Conservation (phyloP, 2,888 invertebrate species). For the Xestobium rufovillosum region DNA sequence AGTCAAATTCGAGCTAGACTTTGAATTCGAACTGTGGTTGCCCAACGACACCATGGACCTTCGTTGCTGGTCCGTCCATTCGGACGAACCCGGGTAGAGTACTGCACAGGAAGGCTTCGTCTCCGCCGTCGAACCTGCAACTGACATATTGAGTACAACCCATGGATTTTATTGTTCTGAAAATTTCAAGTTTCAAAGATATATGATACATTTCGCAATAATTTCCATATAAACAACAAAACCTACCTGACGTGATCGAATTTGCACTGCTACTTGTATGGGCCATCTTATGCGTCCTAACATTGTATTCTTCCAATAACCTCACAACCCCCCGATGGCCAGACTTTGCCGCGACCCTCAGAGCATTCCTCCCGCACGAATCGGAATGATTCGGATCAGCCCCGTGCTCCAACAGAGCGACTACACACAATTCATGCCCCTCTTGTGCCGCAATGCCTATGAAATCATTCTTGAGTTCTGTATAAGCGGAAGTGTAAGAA, state of each 20-base stretch:
- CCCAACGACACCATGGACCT: conserved; percentile 52
- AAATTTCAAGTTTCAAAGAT: too few relatives aligned
- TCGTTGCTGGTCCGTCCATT: conserved; percentile 44
- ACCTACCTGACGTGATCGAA: conserved; percentile 40
- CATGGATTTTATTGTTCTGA: conserved; percentile 9
- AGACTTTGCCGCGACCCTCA: conserved; percentile 84
- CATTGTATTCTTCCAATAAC: conserved; percentile 61
- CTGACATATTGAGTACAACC: conserved; percentile 7
- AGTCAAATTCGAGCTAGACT: conserved; percentile 71
- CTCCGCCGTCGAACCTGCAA: conserved; percentile 51
- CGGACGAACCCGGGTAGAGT: conserved; percentile 43
- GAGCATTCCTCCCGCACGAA: conserved; percentile 78
- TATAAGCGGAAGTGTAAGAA: too few relatives aligned
- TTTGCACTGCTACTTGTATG: conserved; percentile 40
- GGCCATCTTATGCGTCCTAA: conserved; percentile 36
- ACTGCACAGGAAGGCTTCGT: conserved; percentile 56
- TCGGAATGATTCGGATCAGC: conserved; percentile 82
- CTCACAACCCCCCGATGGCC: conserved; percentile 81
- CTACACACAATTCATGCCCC: conserved; percentile 88
- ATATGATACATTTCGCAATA: too few relatives aligned
- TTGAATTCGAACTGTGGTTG: conserved; percentile 70
- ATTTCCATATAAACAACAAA: conserved; percentile 3
- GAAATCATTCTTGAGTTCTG: conserved; percentile 22
- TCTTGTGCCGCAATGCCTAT: conserved; percentile 91
- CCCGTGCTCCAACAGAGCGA: conserved; percentile 72